Evolutionary conservation across 2,888 invertebrate species (phyloP).

Genomic region (Mantis religiosa): DNA sequence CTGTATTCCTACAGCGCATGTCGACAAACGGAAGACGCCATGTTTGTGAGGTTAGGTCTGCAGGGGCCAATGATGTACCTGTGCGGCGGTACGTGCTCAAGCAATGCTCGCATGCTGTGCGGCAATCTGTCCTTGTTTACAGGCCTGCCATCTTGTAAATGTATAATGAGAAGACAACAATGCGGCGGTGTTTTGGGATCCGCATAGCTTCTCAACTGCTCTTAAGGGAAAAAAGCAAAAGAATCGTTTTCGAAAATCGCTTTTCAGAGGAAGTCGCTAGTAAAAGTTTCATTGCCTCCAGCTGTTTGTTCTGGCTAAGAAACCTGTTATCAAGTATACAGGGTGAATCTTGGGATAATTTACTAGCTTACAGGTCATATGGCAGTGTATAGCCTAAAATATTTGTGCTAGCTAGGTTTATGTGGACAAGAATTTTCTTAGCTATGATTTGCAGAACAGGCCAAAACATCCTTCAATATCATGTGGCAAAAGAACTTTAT

Average conservation of each 20-base stretch:
- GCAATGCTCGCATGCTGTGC: slow-evolving; percentile 20
- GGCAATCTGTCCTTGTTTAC: slow-evolving; percentile 26
- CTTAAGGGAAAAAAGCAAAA: neutral
- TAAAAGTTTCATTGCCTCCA: neutral
- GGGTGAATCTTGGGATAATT: no score
- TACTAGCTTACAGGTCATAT: no score
- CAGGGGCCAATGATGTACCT: slow-evolving; percentile 7
- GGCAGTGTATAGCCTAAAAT: no score
- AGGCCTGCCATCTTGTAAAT: neutral
- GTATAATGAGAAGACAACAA: neutral
- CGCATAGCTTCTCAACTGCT: neutral
- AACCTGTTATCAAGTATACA: no score
- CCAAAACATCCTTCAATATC: no score
- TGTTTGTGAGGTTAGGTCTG: neutral
- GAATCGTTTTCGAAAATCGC: neutral
- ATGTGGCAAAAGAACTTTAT: no score
- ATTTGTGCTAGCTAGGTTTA: no score
- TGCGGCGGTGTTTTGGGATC: neutral
- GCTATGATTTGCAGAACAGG: no score
- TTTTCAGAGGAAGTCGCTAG: neutral
- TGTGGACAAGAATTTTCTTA: no score
- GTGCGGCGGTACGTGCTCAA: neutral
- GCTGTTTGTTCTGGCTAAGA: neutral
- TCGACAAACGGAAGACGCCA: neutral
- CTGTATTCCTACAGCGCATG: neutral